Evolutionary conservation across 2,888 invertebrate species (phyloP), one percentile per base, ranked within the genome.

Genomic region (Drosophila prostipennis): DNA sequence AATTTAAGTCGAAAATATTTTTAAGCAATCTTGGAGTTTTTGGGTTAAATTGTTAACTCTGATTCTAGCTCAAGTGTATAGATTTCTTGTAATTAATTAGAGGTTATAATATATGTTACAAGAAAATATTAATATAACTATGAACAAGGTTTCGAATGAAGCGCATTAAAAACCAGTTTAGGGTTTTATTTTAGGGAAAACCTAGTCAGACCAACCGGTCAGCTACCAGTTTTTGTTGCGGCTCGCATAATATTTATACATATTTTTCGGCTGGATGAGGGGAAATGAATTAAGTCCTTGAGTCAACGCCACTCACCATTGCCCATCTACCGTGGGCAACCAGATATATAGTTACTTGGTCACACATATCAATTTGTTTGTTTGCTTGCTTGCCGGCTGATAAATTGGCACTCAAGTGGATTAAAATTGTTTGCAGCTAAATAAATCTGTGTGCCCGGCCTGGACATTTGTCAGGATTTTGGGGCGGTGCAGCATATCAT

Each of bases 401-500:
- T 84, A 90, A 91, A 91, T 91, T 84, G 86, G 88, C 91, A 91
- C 91, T 91, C 90, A 90, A 89, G 84, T 87, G 90, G 89, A 91
- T 91, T 91, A 90, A 90, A 91, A 79, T 61, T 76, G 57, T 46
- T 37, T 52, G 53, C 54, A 78, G 76, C 79, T 84, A 72, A 74
- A 86, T 80, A 80, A 82, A 86, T 79, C 72, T 74, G 57, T 49
- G 77, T 65, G 68, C 63, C 59, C 55, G 70, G 74, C 72, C 64
- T 68, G 63, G 48, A 72, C 82, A 87, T 78, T 81, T 76, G 71
- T 79, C 86, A 39, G 34, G 43, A 37, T 5, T 26, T 5, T 6
- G 26, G 26, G 26, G 26, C 6, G 26, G 26, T 26, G 26, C 26
- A 26, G 26, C 53, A 40, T n/a, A 14, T 46, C 29, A n/a, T 48